Base-by-base conservation (phyloP, 2,888 invertebrate genomes). In the Abrostola tripartita region DNA sequence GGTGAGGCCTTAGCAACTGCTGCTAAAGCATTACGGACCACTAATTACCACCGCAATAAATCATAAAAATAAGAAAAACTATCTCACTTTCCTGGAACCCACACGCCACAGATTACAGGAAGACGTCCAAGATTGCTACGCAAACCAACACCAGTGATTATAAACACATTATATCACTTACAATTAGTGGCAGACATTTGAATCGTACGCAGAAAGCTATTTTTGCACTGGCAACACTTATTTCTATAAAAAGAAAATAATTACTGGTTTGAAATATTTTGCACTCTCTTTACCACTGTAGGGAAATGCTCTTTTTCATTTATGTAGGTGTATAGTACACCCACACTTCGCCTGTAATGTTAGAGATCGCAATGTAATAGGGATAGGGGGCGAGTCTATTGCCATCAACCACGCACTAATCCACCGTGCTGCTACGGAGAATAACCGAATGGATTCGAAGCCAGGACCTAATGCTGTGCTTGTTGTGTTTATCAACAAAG, bases 161-260 rank as follows among this genome's bases (percentile, higher is more conserved):
- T 52, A 52, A 52, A 52, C 52, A 12, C 52, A 52, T 52, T 52
- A 52, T 38, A 12, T 12, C 14, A 52, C 37, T 11, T 2, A 52
- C 52, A 52, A 37, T 52, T 52, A 12, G 24, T 24, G 24, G 24
- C 24, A 24, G 52, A 47, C 10, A 47, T 47, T 47, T 47, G 14
- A 24, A 24, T 1, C 1, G 24, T 24, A 24, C 24, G 9, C 44
- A 47, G 44, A 47, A 24, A 52, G 9, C 37, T 52, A 52, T 37
- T 38, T 52, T 47, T 47, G 24, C 24, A 47, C 44, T 47, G 12
- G 44, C 44, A 47, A 47, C 24, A 9, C 8, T 9, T 24, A 47
- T 47, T 47, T 47, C 24, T 9, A 6, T 24, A 9, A 47, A 24
- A 11, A n/a, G 14, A 24, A 14, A 14, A 14, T 8, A 40, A 11